Percentiles rank a stretch among this genome's conserved stretches.
Evolutionary conservation across 2,797 vertebrate genomes (phyloP).

Genomic region (Sandelia bainsii): DNA sequence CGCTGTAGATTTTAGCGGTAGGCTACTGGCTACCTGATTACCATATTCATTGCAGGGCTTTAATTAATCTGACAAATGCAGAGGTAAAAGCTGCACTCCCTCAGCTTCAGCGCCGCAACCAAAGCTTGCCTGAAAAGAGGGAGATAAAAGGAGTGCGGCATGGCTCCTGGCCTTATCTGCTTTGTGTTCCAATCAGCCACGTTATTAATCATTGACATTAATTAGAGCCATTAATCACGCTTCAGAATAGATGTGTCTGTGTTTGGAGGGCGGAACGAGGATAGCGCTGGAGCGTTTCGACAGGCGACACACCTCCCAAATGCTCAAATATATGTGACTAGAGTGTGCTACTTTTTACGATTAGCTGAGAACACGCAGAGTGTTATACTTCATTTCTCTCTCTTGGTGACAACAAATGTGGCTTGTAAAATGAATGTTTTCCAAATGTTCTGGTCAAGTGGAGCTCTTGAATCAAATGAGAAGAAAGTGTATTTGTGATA

Average conservation of each 20-base stretch:
- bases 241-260: conserved; percentile 79
- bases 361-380: conserved; percentile 49
- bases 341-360: conserved; percentile 58
- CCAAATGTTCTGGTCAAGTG: conserved; percentile 45
- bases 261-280: conserved; percentile 67
- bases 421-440: conserved; percentile 61
- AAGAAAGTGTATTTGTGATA: conserved; percentile 23
- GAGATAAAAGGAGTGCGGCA: conserved; percentile 81
- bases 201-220: conserved; percentile 85
- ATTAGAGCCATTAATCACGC: conserved; percentile 87
- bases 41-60: conserved; percentile 83
- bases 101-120: conserved; percentile 58
- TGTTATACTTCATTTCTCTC: conserved; percentile 43
- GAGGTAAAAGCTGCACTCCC: conserved; percentile 73
- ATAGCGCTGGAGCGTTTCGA: conserved; percentile 65
- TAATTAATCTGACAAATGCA: conserved; percentile 85
- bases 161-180: conserved; percentile 82
- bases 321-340: conserved; percentile 45
- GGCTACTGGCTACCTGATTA: conserved; percentile 72
- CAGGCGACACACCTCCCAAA: conserved; percentile 63
- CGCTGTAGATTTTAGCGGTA: conserved; percentile 48
- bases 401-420: conserved; percentile 65
- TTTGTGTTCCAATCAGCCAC: conserved; percentile 81
- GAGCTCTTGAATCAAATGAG: conserved; percentile 53
- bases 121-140: conserved; percentile 77